phyloP scores from a whole-genome alignment of 1,140 invertebrate genomes.

The Drosophila nannoptera region DNA sequence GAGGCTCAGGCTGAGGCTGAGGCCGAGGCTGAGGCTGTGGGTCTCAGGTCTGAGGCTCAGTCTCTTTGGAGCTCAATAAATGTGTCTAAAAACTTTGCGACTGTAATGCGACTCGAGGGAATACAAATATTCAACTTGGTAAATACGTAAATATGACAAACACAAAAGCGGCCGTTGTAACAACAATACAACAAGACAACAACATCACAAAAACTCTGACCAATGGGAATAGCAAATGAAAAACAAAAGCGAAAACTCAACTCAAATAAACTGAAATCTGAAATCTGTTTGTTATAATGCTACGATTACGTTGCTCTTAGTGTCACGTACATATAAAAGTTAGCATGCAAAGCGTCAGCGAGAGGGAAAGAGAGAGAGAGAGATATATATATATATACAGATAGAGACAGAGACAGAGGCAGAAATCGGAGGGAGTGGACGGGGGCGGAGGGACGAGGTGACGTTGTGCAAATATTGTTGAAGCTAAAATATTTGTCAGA shows the following conservation, averaged over 20 bases:
- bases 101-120: conserved; percentile 64
- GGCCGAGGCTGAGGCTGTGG: no score
- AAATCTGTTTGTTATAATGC: conserved; percentile 57
- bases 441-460: conserved; percentile 1
- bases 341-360: conserved; percentile 6
- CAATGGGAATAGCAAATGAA: conserved; percentile 67
- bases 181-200: conserved; percentile 26
- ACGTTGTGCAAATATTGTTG: conserved; percentile 59
- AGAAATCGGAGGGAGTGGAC: no score
- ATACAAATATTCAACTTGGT: conserved; percentile 54
- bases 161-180: conserved; percentile 25
- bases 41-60: conserved; percentile 5
- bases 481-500: conserved; percentile 64
- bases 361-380: not conserved
- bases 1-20: no score
- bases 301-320: conserved; percentile 53
- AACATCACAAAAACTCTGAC: conserved; percentile 36
- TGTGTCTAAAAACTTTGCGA: conserved; percentile 57
- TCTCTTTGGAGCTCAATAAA: conserved; percentile 42
- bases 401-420: not conserved
- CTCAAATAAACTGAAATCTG: conserved; percentile 42
- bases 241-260: conserved; percentile 57
- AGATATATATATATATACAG: no score
- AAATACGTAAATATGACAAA: conserved; percentile 44
- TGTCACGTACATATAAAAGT: conserved; percentile 56